phyloP scores from a whole-genome alignment of 2,888 invertebrate genomes.

The Heliconius ismenius region DNA sequence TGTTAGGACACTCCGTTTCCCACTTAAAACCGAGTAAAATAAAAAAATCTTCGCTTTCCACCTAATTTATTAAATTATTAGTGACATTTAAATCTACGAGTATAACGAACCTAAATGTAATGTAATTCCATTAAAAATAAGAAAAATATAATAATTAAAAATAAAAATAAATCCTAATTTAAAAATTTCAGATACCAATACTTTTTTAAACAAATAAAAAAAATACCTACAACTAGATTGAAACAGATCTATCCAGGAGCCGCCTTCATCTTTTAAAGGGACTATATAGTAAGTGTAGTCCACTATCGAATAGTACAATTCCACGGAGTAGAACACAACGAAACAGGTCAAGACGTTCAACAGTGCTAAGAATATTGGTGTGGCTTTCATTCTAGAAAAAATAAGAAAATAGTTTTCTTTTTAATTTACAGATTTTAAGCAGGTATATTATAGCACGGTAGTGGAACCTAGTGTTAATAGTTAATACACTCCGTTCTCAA shows the following conservation, averaged over 20 bases:
- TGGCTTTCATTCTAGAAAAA: conserved; percentile 57
- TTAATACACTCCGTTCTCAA: too few species aligned
- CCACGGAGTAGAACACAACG: conserved; percentile 60
- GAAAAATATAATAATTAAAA: too few species aligned
- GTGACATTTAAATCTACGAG: too few species aligned
- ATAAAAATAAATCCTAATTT: not conserved
- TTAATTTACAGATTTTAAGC: not conserved
- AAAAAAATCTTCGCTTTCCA: too few species aligned
- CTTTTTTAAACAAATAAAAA: too few species aligned
- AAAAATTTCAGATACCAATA: not conserved
- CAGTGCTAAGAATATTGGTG: conserved; percentile 60
- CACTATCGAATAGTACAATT: conserved; percentile 48
- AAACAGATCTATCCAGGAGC: conserved; percentile 65
- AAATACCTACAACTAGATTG: conserved; percentile 47
- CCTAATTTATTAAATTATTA: not conserved
- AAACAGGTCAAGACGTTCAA: conserved; percentile 61
- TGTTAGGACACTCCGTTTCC: too few species aligned
- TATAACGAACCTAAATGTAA: not conserved
- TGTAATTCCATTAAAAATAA: not conserved
- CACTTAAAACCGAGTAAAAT: too few species aligned
- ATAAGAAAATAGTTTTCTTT: not conserved
- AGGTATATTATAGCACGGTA: too few species aligned
- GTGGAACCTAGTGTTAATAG: too few species aligned
- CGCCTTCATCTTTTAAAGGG: conserved; percentile 57
- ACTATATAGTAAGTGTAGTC: conserved; percentile 50